Base-by-base conservation (phyloP, 2,113 vertebrate genomes). In the Mobula birostris region DNA sequence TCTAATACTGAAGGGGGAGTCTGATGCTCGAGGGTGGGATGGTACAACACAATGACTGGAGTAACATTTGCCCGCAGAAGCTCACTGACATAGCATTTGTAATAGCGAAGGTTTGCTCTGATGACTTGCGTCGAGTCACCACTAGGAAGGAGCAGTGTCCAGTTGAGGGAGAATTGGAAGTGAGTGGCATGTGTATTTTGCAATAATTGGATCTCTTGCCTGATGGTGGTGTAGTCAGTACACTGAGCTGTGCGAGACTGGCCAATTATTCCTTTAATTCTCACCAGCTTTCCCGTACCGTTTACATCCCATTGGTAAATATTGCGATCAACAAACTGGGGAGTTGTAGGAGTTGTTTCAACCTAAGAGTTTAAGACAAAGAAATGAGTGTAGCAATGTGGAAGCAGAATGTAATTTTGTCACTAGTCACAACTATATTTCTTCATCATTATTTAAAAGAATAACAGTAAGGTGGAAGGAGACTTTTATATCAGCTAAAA, bases 91-190 rank as follows among this genome's bases (percentile, higher is more conserved):
- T 99, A 96, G 95, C 99, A 99, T 95, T 96, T 97, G 95, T 99
- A 99, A 96, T 98, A 99, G 79, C 94, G 96, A 94, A 99, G 96
- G 94, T 98, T 96, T 0, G 97, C 98, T 95, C 94, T 94, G 95
- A 99, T 99, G 70, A 98, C 96, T 29, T 95, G 96, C 11, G 97
- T 96, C 94, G 96, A 96, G 17, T 97, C 97, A 1, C 98, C 98
- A 29, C 96, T 95, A 0, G 98, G 98, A 68, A 98, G 96, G 94
- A 99, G 95, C 1, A 96, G 96, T 12, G 98, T 97, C 99, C 99
- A 99, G 96, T 98, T 98, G 94, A 99, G 96, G 14, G 98, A 97
- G 96, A 99, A 99, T 96, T 98, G 98, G 94, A 98, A 99, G 95
- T 99, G 98, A 9, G 97, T 97, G 2, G 98, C 96, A 0, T 96